Base-by-base conservation (phyloP, 2,113 vertebrate genomes). In the Rhipidura dahli region DNA sequence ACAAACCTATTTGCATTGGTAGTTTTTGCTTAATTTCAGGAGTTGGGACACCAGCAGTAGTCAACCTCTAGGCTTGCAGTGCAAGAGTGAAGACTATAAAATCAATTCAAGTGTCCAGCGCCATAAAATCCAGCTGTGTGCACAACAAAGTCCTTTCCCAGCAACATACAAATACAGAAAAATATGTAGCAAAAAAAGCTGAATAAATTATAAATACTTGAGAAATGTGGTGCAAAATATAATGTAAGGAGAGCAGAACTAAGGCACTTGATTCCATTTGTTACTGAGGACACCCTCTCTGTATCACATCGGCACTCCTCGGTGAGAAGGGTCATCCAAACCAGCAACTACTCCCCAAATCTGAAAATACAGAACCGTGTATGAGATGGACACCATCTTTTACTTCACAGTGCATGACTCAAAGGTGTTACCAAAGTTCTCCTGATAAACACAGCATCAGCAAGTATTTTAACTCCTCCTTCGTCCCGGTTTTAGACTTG, bases 171-270 rank as follows among this genome's bases (percentile, higher is more conserved):
- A 73, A 85, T 39, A 87, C 83, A 68, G 86, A 72, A 90, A 89
- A 87, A 90, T 9, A 85, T 4, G 63, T 54, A 73, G 82, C 65
- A 83, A 92, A 89, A 89, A 72, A 87, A 90, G 69, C 65, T 18
- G n/a, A 95, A 94, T 94, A 97, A 96, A 94, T 96, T 95, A 96
- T 73, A 95, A 93, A 92, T 86, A 83, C 59, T 90, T 75, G 72
- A 94, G 87, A 94, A 94, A 75, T 39, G 69, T 78, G 80, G 64
- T 94, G 80, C 80, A 78, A 92, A 94, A 90, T 53, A 57, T 89
- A 51, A 80, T 10, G 1, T 35, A 27, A 64, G 65, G 76, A 79
- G 69, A 68, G 77, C 57, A 57, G 86, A 92, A 89, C 35, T n/a
- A 78, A 94, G 93, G 92, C 93, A 87, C 83, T 90, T 75, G 68